Evolutionary conservation across 2,797 vertebrate species (phyloP).

Genomic region (Hemibagrus guttatus): DNA sequence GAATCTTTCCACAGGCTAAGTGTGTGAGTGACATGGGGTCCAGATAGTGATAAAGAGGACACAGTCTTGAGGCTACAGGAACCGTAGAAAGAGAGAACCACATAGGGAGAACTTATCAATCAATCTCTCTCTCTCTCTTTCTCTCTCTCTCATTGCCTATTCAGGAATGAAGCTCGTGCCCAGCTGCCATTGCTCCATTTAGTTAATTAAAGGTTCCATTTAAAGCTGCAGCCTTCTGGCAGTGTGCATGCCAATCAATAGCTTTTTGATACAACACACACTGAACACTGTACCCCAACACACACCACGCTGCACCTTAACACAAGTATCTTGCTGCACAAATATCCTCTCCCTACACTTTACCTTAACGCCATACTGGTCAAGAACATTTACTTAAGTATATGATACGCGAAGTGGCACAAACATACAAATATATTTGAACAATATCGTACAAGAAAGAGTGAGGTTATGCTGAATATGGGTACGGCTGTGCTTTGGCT

Average conservation of each 20-base stretch:
- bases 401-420: background rate
- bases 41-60: constrained; percentile 44
- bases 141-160: constrained; percentile 62
- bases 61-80: constrained; percentile 30
- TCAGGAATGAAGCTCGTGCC: constrained; percentile 62
- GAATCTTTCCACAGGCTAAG: constrained; percentile 48
- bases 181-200: constrained; percentile 81
- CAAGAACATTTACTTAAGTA: background rate
- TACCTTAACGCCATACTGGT: background rate
- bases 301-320: background rate
- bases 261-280: background rate
- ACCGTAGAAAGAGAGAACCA: constrained; percentile 26
- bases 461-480: background rate
- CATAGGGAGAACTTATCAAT: constrained; percentile 19
- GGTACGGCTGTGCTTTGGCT: background rate
- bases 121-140: constrained; percentile 23
- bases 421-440: background rate
- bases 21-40: constrained; percentile 48
- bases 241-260: constrained; percentile 80
- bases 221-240: constrained; percentile 75
- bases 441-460: background rate
- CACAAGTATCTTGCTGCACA: background rate
- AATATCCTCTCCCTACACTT: background rate
- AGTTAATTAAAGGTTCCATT: constrained; percentile 88
- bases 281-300: constrained; percentile 8